Evolutionary conservation across 2,888 invertebrate genomes (phyloP).

Genomic region (Coelopa pilipes): DNA sequence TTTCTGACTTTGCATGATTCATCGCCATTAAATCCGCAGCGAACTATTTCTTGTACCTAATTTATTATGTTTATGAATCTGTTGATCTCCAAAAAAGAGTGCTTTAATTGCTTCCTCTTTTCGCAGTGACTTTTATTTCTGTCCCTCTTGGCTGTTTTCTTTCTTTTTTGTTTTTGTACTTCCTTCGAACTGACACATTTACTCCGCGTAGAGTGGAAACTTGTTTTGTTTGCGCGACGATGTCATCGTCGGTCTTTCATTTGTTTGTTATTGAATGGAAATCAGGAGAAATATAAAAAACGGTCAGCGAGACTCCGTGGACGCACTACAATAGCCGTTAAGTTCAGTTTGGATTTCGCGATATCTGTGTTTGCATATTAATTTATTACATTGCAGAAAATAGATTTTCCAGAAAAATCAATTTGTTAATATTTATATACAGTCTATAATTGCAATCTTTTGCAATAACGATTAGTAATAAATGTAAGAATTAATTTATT

Average conservation of each 20-base stretch:
- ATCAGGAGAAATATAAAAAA: too few species aligned
- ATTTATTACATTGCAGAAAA: too few species aligned
- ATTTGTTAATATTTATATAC: too few species aligned
- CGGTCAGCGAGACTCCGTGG: too few species aligned
- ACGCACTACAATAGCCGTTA: too few species aligned
- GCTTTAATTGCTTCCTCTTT: conserved; percentile 3
- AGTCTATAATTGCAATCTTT: too few species aligned
- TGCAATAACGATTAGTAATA: too few species aligned
- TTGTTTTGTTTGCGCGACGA: conserved; percentile 4
- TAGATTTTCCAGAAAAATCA: too few species aligned
- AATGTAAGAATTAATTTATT: too few species aligned
- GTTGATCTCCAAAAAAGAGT: neutral
- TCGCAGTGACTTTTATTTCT: neutral
- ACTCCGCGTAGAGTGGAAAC: conserved; percentile 9
- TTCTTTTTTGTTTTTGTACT: conserved; percentile 1
- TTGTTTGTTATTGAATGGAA: conserved; percentile 26
- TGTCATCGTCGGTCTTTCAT: conserved; percentile 23
- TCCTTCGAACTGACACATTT: conserved; percentile 29
- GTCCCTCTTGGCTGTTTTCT: neutral
- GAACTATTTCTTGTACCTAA: conserved; percentile 3
- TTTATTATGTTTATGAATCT: neutral
- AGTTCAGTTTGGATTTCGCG: too few species aligned
- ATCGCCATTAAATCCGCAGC: neutral
- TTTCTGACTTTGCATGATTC: conserved; percentile 1
- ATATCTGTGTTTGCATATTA: too few species aligned